Percentiles rank a stretch among this genome's conserved stretches.
Evolutionary conservation across 2,888 invertebrate species (phyloP).

Genomic region (Scaptomyza polygonia): DNA sequence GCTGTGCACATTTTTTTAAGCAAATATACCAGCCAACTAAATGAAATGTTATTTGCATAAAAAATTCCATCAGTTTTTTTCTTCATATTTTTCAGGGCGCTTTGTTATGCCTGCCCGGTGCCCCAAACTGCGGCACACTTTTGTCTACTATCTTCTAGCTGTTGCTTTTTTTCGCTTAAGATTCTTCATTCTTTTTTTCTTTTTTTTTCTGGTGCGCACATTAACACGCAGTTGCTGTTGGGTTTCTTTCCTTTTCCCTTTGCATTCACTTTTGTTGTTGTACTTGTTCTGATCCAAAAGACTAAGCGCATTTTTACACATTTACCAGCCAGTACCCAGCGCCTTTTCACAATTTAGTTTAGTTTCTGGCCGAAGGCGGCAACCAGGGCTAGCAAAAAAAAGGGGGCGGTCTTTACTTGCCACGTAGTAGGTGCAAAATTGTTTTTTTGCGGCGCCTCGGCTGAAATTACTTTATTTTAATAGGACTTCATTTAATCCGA

Average conservation of each 20-base stretch:
- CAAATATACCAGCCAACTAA: slow-evolving; percentile 71
- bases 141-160: slow-evolving; percentile 26
- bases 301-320: slow-evolving; percentile 67
- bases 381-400: slow-evolving; percentile 16
- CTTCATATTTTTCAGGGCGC: slow-evolving; percentile 32
- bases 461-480: slow-evolving; percentile 77
- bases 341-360: slow-evolving; percentile 27
- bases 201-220: slow-evolving; percentile 49
- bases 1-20: slow-evolving; percentile 70
- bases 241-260: slow-evolving; percentile 24
- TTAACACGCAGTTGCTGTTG: slow-evolving; percentile 70
- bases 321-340: slow-evolving; percentile 48
- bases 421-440: slow-evolving; percentile 32
- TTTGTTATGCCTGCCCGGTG: slow-evolving; percentile 35
- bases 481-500: slow-evolving; percentile 78
- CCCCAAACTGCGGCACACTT: slow-evolving; percentile 6
- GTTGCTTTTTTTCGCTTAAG: slow-evolving; percentile 2
- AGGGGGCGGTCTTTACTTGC: slow-evolving; percentile 9
- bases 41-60: slow-evolving; percentile 78
- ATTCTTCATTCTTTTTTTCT: slow-evolving; percentile 17
- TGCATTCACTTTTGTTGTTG: neutral
- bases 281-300: slow-evolving; percentile 27
- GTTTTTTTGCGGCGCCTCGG: slow-evolving; percentile 48
- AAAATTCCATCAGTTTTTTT: slow-evolving; percentile 55
- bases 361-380: slow-evolving; percentile 33